Evolutionary conservation across 1,140 invertebrate genomes (phyloP).

Genomic region (Papilio helenus): DNA sequence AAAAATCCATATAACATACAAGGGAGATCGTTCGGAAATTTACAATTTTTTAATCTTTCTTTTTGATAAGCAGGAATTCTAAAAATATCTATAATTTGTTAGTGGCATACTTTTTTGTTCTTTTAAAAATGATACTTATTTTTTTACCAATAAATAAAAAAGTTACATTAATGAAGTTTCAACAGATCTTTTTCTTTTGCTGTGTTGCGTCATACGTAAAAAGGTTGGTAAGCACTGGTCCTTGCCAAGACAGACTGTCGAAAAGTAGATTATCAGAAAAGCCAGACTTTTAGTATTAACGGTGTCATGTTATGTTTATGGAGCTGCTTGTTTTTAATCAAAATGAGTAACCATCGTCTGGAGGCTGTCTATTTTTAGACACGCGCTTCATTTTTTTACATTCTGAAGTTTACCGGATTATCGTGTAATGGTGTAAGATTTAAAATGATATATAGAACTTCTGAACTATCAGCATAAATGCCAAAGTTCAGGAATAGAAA

Average conservation of each 20-base stretch:
- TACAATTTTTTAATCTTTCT: too few species aligned
- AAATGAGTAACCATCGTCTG: slow-evolving; percentile 38
- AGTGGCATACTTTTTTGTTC: too few species aligned
- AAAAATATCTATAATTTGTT: too few species aligned
- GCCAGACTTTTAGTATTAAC: slow-evolving; percentile 16
- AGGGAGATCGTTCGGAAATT: neutral
- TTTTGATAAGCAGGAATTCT: too few species aligned
- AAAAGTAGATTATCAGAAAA: slow-evolving; percentile 27
- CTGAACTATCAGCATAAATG: too few species aligned
- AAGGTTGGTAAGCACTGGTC: neutral
- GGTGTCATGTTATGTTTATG: slow-evolving; percentile 30
- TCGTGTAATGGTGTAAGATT: neutral
- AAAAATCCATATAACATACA: neutral
- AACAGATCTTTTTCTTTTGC: too few species aligned
- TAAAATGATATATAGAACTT: too few species aligned
- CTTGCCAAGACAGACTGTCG: neutral
- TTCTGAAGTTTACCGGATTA: slow-evolving; percentile 15
- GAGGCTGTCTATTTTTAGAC: slow-evolving; percentile 39
- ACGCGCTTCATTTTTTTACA: slow-evolving; percentile 20
- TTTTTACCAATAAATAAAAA: too few species aligned
- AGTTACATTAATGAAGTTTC: too few species aligned
- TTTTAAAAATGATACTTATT: too few species aligned
- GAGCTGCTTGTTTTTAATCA: slow-evolving; percentile 33
- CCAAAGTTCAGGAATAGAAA: too few species aligned
- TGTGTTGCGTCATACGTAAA: neutral